A percentile compares a stretch with the other conserved stretches of the same genome.
phyloP scores from a whole-genome alignment of 1,140 invertebrate species.

The Gryon sp. region DNA sequence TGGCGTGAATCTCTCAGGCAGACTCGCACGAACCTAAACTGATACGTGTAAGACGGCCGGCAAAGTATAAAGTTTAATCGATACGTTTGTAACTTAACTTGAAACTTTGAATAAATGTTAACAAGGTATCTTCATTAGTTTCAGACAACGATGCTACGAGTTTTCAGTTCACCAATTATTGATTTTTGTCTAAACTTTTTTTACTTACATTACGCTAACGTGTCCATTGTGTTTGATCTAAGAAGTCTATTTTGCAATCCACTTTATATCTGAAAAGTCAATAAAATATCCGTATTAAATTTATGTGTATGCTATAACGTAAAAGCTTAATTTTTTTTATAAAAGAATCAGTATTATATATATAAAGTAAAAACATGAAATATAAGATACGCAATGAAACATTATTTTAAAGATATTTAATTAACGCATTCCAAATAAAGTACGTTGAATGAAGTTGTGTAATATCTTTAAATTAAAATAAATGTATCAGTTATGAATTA shows the following conservation, averaged over 20 bases:
- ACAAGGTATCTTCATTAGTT: conserved; percentile 57
- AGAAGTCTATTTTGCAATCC: conserved; percentile 2
- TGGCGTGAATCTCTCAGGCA: conserved; percentile 56
- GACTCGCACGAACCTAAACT: conserved; percentile 55
- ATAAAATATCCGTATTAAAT: too few relatives aligned
- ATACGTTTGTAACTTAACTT: conserved; percentile 56
- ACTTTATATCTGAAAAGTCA: conserved; percentile 7
- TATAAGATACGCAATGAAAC: too few relatives aligned
- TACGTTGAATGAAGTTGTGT: too few relatives aligned
- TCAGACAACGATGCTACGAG: conserved; percentile 11
- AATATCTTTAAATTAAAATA: too few relatives aligned
- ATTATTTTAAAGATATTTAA: too few relatives aligned
- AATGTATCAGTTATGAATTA: too few relatives aligned
- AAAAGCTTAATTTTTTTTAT: too few relatives aligned
- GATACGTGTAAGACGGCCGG: conserved; percentile 56
- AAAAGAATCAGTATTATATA: too few relatives aligned
- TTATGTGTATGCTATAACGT: too few relatives aligned
- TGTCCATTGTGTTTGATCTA: conserved; percentile 2
- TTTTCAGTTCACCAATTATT: neutral
- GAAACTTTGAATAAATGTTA: conserved; percentile 59
- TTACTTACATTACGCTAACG: conserved; percentile 26
- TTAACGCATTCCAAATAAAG: too few relatives aligned
- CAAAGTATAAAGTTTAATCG: conserved; percentile 62
- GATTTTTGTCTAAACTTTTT: neutral
- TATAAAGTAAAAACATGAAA: too few relatives aligned